phyloP scores from a whole-genome alignment of 2,888 invertebrate genomes.

The Uropetala carovei region DNA sequence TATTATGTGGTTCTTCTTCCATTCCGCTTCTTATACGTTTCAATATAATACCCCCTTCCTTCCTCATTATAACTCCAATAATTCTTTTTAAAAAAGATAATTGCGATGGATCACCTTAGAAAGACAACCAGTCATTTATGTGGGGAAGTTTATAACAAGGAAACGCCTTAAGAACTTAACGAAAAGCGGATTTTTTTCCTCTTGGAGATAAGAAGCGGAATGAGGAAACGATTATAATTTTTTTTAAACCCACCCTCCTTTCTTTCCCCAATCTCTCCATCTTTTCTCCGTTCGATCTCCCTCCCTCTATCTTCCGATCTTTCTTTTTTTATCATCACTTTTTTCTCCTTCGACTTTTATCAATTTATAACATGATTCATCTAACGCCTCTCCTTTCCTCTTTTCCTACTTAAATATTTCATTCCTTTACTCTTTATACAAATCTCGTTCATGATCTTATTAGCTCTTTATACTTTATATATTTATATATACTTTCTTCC shows the following conservation, averaged over 20 bases:
- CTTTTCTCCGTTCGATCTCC: background rate
- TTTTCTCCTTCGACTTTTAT: background rate
- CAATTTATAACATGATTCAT: background rate
- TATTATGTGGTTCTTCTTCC: too few species aligned
- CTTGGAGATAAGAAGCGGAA: too few species aligned
- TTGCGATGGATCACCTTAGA: background rate
- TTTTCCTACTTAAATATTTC: background rate
- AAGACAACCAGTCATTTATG: constrained; percentile 23
- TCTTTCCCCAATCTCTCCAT: background rate
- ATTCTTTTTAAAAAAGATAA: too few species aligned
- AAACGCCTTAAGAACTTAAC: background rate
- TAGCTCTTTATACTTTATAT: too few species aligned
- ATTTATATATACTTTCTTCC: too few species aligned
- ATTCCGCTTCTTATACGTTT: too few species aligned
- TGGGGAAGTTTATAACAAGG: background rate
- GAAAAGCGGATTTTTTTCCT: background rate
- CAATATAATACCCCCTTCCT: too few species aligned
- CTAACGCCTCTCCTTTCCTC: background rate
- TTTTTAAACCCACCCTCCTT: too few species aligned
- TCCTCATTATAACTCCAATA: too few species aligned
- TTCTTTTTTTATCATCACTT: background rate
- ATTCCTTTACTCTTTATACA: background rate
- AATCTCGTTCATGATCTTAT: too few species aligned
- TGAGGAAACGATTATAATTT: too few species aligned
- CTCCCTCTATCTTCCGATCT: background rate